These are phyloP conservation scores for Caradrina kadenii DNA, from an alignment of 2,888 invertebrate genomes.

Conservation along the genomic window DNA sequence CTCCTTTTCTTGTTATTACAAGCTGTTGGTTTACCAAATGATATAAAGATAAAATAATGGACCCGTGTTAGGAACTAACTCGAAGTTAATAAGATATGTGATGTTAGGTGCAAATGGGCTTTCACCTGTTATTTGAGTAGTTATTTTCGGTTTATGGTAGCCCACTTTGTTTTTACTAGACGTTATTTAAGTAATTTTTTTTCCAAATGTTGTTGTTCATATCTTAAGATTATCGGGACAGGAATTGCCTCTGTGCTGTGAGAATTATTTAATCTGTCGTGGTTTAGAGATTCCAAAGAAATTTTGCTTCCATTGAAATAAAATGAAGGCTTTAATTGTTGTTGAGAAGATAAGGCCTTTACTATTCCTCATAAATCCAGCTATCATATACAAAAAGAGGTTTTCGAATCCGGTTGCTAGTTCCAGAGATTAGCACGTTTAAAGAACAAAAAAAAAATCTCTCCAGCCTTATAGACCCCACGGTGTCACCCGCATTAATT, in stretches of 20 bases:
- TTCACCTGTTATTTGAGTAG: slow-evolving; percentile 6
- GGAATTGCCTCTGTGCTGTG: slow-evolving; percentile 6
- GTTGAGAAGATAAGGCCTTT: not conserved
- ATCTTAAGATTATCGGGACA: slow-evolving; percentile 40
- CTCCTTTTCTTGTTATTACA: no score
- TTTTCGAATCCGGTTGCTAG: no score
- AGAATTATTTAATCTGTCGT: slow-evolving; percentile 23
- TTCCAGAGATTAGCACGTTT: no score
- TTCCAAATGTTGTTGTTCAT: slow-evolving; percentile 20
- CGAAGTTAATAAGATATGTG: not conserved
- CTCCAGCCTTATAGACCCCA: no score
- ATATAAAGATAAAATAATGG: no score
- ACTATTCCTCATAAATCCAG: no score
- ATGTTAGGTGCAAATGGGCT: not conserved
- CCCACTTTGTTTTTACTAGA: slow-evolving; percentile 48
- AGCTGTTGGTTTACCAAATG: no score
- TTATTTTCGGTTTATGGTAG: slow-evolving; percentile 37
- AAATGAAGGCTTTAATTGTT: not conserved
- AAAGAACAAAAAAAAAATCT: no score
- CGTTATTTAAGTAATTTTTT: slow-evolving; percentile 28
- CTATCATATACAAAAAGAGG: no score
- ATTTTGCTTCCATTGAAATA: slow-evolving; percentile 20
- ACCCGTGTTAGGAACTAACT: not conserved
- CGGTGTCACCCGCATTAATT: no score
- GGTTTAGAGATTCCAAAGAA: slow-evolving; percentile 32